A percentile compares a stretch with the other conserved stretches of the same genome.
Evolutionary conservation across 2,113 vertebrate species (phyloP).

Genomic region (Theristicus caerulescens): DNA sequence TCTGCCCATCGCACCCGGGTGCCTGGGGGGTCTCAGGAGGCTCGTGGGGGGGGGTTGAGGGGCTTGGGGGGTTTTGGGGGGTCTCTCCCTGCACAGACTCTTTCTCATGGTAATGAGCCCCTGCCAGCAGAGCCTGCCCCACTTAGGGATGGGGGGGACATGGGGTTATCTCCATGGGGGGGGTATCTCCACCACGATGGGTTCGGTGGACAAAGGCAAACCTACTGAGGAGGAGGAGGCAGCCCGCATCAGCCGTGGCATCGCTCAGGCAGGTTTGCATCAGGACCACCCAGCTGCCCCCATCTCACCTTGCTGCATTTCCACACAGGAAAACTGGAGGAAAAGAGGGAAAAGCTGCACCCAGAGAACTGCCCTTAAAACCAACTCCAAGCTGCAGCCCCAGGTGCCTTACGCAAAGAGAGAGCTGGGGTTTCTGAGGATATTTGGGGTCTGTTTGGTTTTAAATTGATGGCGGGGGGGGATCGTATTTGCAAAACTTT

Average conservation of each 20-base stretch:
- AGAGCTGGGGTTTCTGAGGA: not conserved
- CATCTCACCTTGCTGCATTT: not conserved
- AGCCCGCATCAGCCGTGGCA: not conserved
- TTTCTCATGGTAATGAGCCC: conserved; percentile 42
- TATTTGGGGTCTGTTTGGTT: not conserved
- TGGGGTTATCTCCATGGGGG: not conserved
- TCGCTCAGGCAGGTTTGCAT: not conserved
- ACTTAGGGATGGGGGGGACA: not conserved
- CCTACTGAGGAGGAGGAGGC: not conserved
- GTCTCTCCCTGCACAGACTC: not conserved
- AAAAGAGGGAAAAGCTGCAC: not conserved
- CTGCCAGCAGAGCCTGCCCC: not conserved
- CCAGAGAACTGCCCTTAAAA: not conserved
- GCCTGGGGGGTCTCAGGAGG: not conserved
- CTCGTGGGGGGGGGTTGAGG: too few relatives aligned
- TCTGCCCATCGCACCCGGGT: not conserved
- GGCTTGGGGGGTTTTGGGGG: too few relatives aligned
- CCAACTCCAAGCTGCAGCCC: not conserved
- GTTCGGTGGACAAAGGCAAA: not conserved
- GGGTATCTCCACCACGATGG: rapidly evolving
- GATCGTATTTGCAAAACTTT: not conserved
- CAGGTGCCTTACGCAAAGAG: not conserved
- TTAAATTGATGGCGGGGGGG: not conserved
- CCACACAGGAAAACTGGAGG: not conserved
- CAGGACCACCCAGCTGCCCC: not conserved